Evolutionary conservation across 2,113 vertebrate species (phyloP).

Genomic region (Misgurnus mizolepis): DNA sequence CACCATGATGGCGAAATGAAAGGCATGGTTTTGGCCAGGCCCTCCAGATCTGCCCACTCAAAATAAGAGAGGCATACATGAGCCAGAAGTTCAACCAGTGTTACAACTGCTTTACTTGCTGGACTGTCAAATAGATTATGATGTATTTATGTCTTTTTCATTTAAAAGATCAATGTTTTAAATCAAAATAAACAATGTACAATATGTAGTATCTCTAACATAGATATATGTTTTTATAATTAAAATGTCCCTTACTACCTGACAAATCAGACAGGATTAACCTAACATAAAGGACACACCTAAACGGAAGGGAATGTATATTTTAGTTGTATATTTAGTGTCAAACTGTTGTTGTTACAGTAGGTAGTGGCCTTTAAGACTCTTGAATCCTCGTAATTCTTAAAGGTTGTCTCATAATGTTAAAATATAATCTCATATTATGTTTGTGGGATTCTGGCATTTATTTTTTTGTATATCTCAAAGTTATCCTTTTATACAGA

Average conservation of each 20-base stretch:
- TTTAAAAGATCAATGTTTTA: conserved; percentile 52
- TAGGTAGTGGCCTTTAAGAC: not conserved
- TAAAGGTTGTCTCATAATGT: not conserved
- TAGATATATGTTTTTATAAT: conserved; percentile 5
- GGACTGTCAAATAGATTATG: conserved; percentile 17
- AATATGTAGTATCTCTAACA: conserved; percentile 51
- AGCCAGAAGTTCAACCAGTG: conserved; percentile 52
- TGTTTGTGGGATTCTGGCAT: not conserved
- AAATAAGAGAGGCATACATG: conserved; percentile 51
- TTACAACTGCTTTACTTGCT: conserved; percentile 28
- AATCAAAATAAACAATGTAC: conserved; percentile 50
- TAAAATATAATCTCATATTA: not conserved
- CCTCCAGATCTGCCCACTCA: not conserved
- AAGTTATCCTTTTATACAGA: not conserved
- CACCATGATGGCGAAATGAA: conserved; percentile 78
- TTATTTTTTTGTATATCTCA: not conserved
- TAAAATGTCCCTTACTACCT: not conserved
- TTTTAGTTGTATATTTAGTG: not conserved
- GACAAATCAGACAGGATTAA: not conserved
- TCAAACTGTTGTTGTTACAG: not conserved
- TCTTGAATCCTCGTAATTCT: not conserved
- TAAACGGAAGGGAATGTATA: conserved; percentile 10
- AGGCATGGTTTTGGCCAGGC: conserved; percentile 4
- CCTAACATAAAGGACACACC: not conserved
- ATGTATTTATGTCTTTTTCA: conserved; percentile 32